Base-by-base conservation (phyloP, 1,140 invertebrate genomes). In the Zaprionus ornatus region DNA sequence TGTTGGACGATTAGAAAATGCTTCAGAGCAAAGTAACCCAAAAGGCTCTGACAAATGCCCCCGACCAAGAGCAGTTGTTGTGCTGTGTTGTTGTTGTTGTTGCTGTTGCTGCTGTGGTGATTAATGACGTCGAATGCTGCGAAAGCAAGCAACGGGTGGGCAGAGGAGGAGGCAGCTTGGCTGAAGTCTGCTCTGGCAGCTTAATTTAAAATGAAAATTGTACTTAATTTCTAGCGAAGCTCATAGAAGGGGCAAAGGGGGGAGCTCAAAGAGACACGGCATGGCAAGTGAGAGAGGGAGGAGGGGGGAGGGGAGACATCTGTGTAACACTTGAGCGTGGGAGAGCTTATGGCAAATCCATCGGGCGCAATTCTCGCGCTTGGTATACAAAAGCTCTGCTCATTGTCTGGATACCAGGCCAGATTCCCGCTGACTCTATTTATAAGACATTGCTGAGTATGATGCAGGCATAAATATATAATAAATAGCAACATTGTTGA, bases 201-300 rank as follows among this genome's bases (percentile, higher is more conserved):
- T 87, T 87, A 88, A 87, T 87, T 87, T 87, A 88, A 87, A 87
- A 87, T 87, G 80, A 87, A 87, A 87, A 87, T 90, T 87, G 84
- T 87, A 87, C 84, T 87, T 87, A 88, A 87, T 87, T 87, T 90
- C 80, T 84, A 79, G 84, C 77, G 61, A 15, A 60, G 61, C 61
- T 64, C 48, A 23, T 35, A 21, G 32, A 35, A 17, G 17, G 45
- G 45, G 55, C 12, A 25, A 12, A 23, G 27, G 35, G 35, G 27
- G 63, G 19, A 55, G 32, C 55, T 12, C 29, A 32, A 32, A 37
- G 35, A 37, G 35, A 37, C 13, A 37, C 35, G 15, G 35, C 29
- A 37, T 37, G 13, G 35, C 5, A 42, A 10, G 40, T 9, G 7
- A 3, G 3, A 35, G 35, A 37, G 25, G 19, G 35, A 27, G 45